Percentiles rank a stretch among this genome's conserved stretches.
Evolutionary conservation across 2,888 invertebrate genomes (phyloP).

Genomic region (Anthophora plumipes): DNA sequence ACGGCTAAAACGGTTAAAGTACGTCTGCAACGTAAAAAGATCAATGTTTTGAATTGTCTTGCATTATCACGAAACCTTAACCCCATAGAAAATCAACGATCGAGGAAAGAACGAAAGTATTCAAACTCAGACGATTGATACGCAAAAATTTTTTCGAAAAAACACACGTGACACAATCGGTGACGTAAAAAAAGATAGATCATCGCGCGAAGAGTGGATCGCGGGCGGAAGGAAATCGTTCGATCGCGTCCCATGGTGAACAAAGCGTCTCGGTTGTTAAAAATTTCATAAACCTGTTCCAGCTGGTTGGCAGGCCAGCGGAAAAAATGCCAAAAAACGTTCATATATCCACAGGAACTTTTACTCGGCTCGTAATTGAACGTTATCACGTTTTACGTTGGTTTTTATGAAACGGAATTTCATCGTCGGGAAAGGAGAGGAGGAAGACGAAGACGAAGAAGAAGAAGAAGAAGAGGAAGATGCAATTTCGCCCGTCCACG

Average conservation of each 20-base stretch:
- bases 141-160: too few relatives aligned
- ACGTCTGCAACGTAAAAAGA: too few relatives aligned
- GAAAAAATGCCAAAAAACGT: constrained; percentile 51
- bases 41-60: too few relatives aligned
- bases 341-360: constrained; percentile 52
- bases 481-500: constrained; percentile 64
- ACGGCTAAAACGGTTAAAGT: too few relatives aligned
- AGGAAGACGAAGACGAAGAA: constrained; percentile 37
- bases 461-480: constrained; percentile 37
- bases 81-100: too few relatives aligned
- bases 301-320: background rate
- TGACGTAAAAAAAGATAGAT: too few relatives aligned
- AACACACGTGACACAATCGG: too few relatives aligned
- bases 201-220: background rate
- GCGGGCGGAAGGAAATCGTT: background rate
- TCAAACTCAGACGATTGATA: too few relatives aligned
- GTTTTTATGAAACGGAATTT: constrained; percentile 56
- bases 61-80: too few relatives aligned
- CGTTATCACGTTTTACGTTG: constrained; percentile 60
- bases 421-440: constrained; percentile 38
- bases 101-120: too few relatives aligned
- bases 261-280: constrained; percentile 18
- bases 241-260: background rate
- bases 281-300: constrained; percentile 57
- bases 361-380: constrained; percentile 58